Base-by-base conservation (phyloP, 30 jellyfish, hydroid and myxozoan species). In the Hydractinia symbiolongicarpus region DNA sequence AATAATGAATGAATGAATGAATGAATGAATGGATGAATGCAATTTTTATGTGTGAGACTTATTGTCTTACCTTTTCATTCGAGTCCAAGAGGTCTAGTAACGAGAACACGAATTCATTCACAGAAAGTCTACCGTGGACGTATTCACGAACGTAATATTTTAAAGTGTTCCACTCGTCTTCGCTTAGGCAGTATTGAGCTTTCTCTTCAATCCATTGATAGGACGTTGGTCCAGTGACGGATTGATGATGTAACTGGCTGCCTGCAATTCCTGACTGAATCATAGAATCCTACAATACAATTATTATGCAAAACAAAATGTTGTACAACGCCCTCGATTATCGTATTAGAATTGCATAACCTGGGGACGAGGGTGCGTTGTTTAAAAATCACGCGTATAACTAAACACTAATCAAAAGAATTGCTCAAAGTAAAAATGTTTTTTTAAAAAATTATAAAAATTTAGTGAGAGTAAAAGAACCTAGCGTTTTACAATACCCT, bases 221-320 rank as follows among this genome's bases (percentile, higher is more conserved):
- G 53, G 95, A 74, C 0, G 96, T 76, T 4, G 89, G 96, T 4
- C 94, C 95, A 50, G 84, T 82, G 8, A 83, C 83, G 4, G 96
- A 76, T 66, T 83, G 96, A 53, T 92, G 98, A 17, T 77, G 79
- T 5, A 87, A 76, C 75, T 86, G 98, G 10, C 92, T 81, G 14
- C 98, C 98, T 0, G 96, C 96, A 30, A 92, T 78, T 7, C 98
- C 98, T 54, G 79, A 95, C 66, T 95, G 93, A 67, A 92, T 61
- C 76, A 67, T 81, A 7, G 96, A 72, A 66, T 75, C 76, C 97
- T 90, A 71, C 11, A 84, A 44, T 8, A 72, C 61, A 8, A 9
- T 19, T 8, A 11, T 72, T 76, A 9, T 19, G 78, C 44, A 30
- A 30, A 30, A 30, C 44, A 30, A 30, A 30, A 30, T 20, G 1